Evolutionary conservation across 2,797 vertebrate genomes (phyloP).

Genomic region (Champsocephalus esox): DNA sequence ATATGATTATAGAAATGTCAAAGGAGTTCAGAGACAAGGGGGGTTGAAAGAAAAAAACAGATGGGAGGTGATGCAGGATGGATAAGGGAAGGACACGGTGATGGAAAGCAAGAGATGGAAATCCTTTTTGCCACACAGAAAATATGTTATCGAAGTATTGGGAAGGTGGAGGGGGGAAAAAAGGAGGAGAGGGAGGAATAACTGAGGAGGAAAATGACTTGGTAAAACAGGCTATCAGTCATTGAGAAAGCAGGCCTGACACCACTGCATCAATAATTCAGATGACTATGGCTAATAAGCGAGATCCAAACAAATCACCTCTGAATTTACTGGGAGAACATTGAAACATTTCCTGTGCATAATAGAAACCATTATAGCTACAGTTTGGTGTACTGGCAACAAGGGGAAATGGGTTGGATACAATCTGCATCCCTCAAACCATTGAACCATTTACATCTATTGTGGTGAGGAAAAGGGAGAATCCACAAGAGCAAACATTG

Average conservation of each 20-base stretch:
- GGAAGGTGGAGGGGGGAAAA: slow-evolving; percentile 29
- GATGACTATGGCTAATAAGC: slow-evolving; percentile 78
- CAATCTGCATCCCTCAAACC: slow-evolving; percentile 34
- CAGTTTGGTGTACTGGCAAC: slow-evolving; percentile 48
- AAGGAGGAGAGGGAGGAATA: slow-evolving; percentile 58
- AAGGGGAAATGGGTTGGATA: slow-evolving; percentile 17
- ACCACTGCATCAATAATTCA: slow-evolving; percentile 80
- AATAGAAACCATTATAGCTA: slow-evolving; percentile 53
- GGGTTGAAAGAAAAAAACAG: slow-evolving; percentile 12
- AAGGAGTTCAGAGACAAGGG: slow-evolving; percentile 8
- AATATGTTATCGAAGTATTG: slow-evolving; percentile 56
- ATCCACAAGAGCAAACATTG: slow-evolving; percentile 9
- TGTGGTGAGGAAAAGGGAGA: slow-evolving; percentile 27
- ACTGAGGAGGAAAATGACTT: slow-evolving; percentile 65
- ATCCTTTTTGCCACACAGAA: slow-evolving; percentile 49
- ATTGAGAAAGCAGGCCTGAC: slow-evolving; percentile 72
- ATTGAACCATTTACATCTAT: slow-evolving; percentile 38
- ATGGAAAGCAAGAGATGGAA: slow-evolving; percentile 31
- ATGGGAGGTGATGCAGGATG: slow-evolving; percentile 9
- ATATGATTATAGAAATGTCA: slow-evolving; percentile 57
- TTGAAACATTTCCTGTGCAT: slow-evolving; percentile 59
- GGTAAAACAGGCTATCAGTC: slow-evolving; percentile 72
- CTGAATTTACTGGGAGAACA: slow-evolving; percentile 68
- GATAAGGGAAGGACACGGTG: slow-evolving; percentile 26
- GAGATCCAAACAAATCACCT: slow-evolving; percentile 77